A percentile compares a stretch with the other conserved stretches of the same genome.
Conservation (phyloP, 2,888 invertebrate genomes). For the Cryptophagus acutangulus region DNA sequence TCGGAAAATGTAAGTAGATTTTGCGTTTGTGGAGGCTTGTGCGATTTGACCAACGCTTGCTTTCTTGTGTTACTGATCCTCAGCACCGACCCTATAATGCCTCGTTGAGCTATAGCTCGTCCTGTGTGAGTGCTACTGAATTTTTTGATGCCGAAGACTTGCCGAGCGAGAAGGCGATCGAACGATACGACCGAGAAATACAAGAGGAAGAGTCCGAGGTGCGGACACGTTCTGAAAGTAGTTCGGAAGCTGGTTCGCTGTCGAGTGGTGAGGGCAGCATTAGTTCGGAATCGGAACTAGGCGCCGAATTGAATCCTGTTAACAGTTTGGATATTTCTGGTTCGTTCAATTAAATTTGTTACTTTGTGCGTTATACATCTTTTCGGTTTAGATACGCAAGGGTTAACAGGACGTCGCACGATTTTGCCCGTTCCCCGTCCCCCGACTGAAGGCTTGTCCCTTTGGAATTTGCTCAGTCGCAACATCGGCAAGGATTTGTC, state of each 20-base stretch:
- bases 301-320: conserved; percentile 47
- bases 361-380: not conserved
- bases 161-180: conserved; percentile 28
- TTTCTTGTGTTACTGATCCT: not conserved
- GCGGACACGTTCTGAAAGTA: conserved; percentile 56
- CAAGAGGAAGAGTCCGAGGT: conserved; percentile 43
- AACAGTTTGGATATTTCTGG: conserved; percentile 40
- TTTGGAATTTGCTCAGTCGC: conserved; percentile 75
- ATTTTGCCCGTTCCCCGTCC: conserved; percentile 67
- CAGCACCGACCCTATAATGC: conserved; percentile 56
- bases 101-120: conserved; percentile 70
- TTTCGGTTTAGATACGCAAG: conserved; percentile 31
- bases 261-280: conserved; percentile 64
- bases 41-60: not conserved
- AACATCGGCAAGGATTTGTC: conserved; percentile 84
- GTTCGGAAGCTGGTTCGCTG: conserved; percentile 66
- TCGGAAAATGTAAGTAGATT: conserved; percentile 50
- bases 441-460: conserved; percentile 68
- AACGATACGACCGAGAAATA: conserved; percentile 16
- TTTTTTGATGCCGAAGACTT: conserved; percentile 77
- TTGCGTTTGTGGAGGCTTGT: too few species aligned
- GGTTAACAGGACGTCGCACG: conserved; percentile 56
- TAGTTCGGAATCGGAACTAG: conserved; percentile 57
- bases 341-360: conserved; percentile 20
- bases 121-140: conserved; percentile 69